Evolutionary conservation across 2,888 invertebrate genomes (phyloP).

Genomic region (Crossocerus cetratus): DNA sequence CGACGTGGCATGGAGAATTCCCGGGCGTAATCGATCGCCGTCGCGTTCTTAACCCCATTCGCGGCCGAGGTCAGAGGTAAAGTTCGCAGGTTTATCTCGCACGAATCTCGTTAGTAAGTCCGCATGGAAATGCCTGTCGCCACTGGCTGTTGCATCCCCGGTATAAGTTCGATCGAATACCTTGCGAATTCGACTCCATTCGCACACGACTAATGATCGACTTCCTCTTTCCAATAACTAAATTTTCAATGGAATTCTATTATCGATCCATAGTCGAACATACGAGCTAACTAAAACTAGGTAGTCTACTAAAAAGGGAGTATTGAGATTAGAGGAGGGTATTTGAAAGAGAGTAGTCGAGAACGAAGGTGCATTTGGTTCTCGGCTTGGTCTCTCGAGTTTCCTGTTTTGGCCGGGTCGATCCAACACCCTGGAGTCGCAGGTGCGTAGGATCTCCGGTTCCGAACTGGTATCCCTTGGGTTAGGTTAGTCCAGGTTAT

Average conservation of each 20-base stretch:
- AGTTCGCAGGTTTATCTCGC: conserved; percentile 57
- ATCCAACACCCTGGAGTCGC: conserved; percentile 10
- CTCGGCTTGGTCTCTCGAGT: too few species aligned
- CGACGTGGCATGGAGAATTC: conserved; percentile 27
- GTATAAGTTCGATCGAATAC: background rate
- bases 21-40: conserved; percentile 33
- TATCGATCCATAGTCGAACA: too few species aligned
- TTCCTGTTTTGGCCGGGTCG: too few species aligned
- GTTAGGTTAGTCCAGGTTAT: conserved; percentile 42
- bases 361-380: too few species aligned
- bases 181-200: background rate
- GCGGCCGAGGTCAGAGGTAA: conserved; percentile 46
- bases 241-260: too few species aligned
- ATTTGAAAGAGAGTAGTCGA: too few species aligned
- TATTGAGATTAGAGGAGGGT: too few species aligned
- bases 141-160: conserved; percentile 32
- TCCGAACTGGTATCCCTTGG: conserved; percentile 32
- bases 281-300: too few species aligned
- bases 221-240: too few species aligned
- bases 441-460: conserved; percentile 39
- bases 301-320: too few species aligned
- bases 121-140: conserved; percentile 56
- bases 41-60: conserved; percentile 43
- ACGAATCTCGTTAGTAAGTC: conserved; percentile 56
- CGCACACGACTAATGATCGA: background rate